These are phyloP conservation scores for Drosophila virilis DNA, from an alignment of 1,140 invertebrate species.

Conservation along the genomic window DNA sequence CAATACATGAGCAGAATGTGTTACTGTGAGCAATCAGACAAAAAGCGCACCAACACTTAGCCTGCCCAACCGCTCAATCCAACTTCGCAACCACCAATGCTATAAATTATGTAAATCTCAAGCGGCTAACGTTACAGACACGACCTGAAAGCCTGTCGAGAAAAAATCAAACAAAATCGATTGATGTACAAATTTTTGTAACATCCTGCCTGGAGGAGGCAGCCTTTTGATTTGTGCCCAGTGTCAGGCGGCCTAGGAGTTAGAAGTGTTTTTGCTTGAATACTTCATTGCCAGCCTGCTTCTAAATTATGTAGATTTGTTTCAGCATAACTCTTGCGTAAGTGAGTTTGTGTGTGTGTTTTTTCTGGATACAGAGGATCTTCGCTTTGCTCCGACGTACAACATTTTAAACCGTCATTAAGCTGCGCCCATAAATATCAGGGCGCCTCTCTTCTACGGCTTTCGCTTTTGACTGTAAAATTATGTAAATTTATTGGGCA, in stretches of 20 bases:
- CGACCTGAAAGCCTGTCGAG: constrained; percentile 9
- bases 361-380: constrained; percentile 38
- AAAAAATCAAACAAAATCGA: constrained; percentile 79
- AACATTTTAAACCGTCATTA: constrained; percentile 81
- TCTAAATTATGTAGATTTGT: constrained; percentile 82
- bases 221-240: constrained; percentile 74
- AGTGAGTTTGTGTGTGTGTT: constrained; percentile 24
- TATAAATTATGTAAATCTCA: constrained; percentile 81
- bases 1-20: constrained; percentile 56
- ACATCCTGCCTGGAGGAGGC: constrained; percentile 41
- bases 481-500: constrained; percentile 77
- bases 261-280: constrained; percentile 13
- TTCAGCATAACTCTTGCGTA: constrained; percentile 71
- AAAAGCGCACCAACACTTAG: constrained; percentile 2
- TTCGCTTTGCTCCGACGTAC: constrained; percentile 49
- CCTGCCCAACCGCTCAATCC: constrained; percentile 60
- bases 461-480: constrained; percentile 49
- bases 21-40: constrained; percentile 22
- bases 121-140: constrained; percentile 64
- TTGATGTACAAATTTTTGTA: constrained; percentile 83
- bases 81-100: constrained; percentile 58
- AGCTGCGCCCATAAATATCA: constrained; percentile 76
- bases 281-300: constrained; percentile 66
- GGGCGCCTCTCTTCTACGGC: constrained; percentile 26
- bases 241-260: constrained; percentile 47